Conservation (phyloP, 1,140 invertebrate genomes). For the Drosophila nasuta region DNA sequence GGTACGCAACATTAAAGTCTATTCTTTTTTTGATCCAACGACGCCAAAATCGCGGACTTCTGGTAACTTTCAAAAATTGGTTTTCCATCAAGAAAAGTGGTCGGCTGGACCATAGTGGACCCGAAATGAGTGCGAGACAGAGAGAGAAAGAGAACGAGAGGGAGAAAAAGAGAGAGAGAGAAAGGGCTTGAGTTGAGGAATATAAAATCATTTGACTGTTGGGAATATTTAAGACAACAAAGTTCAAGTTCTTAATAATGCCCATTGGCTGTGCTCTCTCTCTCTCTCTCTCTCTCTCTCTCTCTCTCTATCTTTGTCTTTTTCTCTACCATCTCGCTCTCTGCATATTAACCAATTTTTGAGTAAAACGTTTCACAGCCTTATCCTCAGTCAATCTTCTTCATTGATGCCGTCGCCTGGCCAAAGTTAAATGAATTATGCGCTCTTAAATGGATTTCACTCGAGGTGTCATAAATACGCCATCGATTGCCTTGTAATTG, state of each 20-base stretch:
- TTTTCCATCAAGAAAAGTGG: too few species aligned
- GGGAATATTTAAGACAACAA: constrained; percentile 32
- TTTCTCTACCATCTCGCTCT: background rate
- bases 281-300: too few species aligned
- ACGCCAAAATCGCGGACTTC: too few species aligned
- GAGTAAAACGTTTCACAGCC: background rate
- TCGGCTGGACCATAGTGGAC: too few species aligned
- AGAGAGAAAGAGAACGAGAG: background rate
- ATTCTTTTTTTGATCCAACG: too few species aligned
- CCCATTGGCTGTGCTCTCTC: constrained; percentile 19
- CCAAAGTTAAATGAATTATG: constrained; percentile 55
- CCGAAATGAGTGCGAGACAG: background rate
- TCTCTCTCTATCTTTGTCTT: background rate
- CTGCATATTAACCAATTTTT: constrained; percentile 13
- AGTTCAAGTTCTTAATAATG: constrained; percentile 39
- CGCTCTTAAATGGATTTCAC: constrained; percentile 53
- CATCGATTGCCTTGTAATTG: constrained; percentile 59
- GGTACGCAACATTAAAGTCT: too few species aligned
- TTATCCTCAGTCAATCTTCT: constrained; percentile 11
- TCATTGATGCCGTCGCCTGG: background rate
- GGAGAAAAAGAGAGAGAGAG: background rate
- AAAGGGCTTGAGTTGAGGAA: background rate
- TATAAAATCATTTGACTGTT: constrained; percentile 36
- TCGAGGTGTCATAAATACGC: constrained; percentile 43
- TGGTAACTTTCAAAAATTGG: too few species aligned